Percentiles rank a stretch among this genome's conserved stretches.
These are phyloP conservation scores for Calcarius ornatus DNA, from an alignment of 2,113 vertebrate species.

Conservation along the genomic window DNA sequence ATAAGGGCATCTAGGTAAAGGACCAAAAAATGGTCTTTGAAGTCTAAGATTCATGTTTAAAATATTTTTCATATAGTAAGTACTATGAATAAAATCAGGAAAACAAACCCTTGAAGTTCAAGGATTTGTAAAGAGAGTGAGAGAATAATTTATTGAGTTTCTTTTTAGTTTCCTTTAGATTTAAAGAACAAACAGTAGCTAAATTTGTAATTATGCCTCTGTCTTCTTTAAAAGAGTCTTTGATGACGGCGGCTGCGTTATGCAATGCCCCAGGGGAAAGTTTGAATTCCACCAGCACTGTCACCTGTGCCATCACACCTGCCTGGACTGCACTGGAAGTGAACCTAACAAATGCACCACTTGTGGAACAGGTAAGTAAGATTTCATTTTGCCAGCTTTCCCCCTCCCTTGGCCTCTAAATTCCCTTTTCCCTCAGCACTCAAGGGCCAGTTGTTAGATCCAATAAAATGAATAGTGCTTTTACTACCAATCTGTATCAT, in stretches of 20 bases:
- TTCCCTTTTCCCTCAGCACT: background rate
- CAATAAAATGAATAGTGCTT: background rate
- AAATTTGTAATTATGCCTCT: background rate
- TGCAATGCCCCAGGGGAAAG: conserved; percentile 76
- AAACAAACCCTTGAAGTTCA: background rate
- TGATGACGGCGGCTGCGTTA: conserved; percentile 79
- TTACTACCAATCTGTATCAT: background rate
- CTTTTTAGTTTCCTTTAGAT: background rate
- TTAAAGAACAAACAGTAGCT: background rate
- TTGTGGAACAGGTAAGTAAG: conserved; percentile 82
- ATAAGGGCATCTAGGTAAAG: background rate
- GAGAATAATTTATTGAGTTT: background rate
- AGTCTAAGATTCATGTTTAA: background rate
- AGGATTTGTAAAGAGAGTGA: background rate
- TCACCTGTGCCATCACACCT: conserved; percentile 86
- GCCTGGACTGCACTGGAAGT: conserved; percentile 81
- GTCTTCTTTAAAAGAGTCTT: conserved; percentile 76
- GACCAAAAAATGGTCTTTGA: background rate
- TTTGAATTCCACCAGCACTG: conserved; percentile 78
- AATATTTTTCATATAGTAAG: background rate
- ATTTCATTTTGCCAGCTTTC: background rate
- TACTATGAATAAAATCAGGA: background rate
- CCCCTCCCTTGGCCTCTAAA: background rate
- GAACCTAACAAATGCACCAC: conserved; percentile 82
- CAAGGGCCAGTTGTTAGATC: background rate